phyloP scores from a whole-genome alignment of 2,888 invertebrate species.

The Cataglyphis cursor region DNA sequence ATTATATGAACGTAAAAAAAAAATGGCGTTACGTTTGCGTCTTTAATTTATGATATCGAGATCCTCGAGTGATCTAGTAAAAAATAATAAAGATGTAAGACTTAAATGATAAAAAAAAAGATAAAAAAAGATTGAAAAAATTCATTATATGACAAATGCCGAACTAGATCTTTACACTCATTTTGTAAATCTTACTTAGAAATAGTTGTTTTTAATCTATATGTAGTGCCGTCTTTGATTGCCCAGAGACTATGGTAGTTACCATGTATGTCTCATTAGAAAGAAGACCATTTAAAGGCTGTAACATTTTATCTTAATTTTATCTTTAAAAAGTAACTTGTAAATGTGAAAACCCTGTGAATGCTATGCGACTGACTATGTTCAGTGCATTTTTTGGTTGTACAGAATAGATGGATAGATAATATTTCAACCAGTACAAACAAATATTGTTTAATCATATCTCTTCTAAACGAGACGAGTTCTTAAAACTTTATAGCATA shows the following conservation, averaged over 20 bases:
- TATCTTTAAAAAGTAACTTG: constrained; percentile 76
- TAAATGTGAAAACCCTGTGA: constrained; percentile 80
- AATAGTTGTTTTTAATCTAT: constrained; percentile 71
- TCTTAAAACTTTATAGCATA: constrained; percentile 35
- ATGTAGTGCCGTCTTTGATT: constrained; percentile 78
- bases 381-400: constrained; percentile 73
- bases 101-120: constrained; percentile 12
- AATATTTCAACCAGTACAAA: constrained; percentile 69
- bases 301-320: constrained; percentile 69
- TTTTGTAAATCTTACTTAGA: constrained; percentile 64
- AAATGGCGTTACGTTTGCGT: constrained; percentile 54
- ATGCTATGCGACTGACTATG: constrained; percentile 74
- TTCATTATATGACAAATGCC: background rate
- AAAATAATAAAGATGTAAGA: background rate
- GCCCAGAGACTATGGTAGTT: constrained; percentile 72
- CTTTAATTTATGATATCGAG: constrained; percentile 63
- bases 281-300: constrained; percentile 77
- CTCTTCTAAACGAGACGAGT: constrained; percentile 50
- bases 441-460: constrained; percentile 69
- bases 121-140: background rate
- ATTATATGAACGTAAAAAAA: constrained; percentile 13
- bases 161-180: constrained; percentile 55
- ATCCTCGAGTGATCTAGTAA: constrained; percentile 19
- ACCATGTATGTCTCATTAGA: constrained; percentile 71
- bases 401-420: constrained; percentile 70